Evolutionary conservation across 2,888 invertebrate genomes (phyloP), one percentile per base, ranked within the genome.

Genomic region (Epsilonema sp.): DNA sequence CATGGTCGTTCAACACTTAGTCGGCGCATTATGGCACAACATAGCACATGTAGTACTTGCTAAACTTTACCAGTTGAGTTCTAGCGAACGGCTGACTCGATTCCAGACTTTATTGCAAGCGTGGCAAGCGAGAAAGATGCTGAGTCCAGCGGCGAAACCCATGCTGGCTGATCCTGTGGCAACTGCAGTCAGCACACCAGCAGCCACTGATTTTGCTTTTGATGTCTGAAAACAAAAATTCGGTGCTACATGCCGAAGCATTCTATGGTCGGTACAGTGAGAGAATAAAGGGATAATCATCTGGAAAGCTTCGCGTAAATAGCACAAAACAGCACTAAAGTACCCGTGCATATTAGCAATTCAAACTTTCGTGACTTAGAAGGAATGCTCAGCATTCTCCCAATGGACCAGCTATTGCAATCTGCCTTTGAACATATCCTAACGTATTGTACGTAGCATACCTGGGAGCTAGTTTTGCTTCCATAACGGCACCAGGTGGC

Each of bases 401-500:
- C n/a, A n/a, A n/a, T n/a, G n/a, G n/a, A n/a, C n/a, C n/a, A n/a
- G n/a, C n/a, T n/a, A n/a, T n/a, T n/a, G n/a, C n/a, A n/a, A n/a
- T n/a, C n/a, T n/a, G n/a, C n/a, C n/a, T n/a, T n/a, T n/a, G n/a
- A n/a, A n/a, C n/a, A n/a, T n/a, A n/a, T n/a, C n/a, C n/a, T n/a
- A n/a, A 31, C 31, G 31, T 31, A 31, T 16, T 31, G 31, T 31
- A 31, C 31, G 31, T 31, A 31, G 31, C 31, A 31, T 11, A 45
- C 47, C 46, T 63, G 63, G 31, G 58, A 54, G 51, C 62, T 62
- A 46, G 49, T 54, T 4, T 49, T 52, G 11, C 53, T 36, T 1
- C 59, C 59, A 49, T 64, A 63, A 45, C 64, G 55, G 51, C 63
- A 62, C 53, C 56, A 61, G 24, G 55, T 55, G 42, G 60, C 62